These are phyloP conservation scores for Stramonita haemastoma DNA, from an alignment of 2,888 invertebrate species.

Conservation along the genomic window DNA sequence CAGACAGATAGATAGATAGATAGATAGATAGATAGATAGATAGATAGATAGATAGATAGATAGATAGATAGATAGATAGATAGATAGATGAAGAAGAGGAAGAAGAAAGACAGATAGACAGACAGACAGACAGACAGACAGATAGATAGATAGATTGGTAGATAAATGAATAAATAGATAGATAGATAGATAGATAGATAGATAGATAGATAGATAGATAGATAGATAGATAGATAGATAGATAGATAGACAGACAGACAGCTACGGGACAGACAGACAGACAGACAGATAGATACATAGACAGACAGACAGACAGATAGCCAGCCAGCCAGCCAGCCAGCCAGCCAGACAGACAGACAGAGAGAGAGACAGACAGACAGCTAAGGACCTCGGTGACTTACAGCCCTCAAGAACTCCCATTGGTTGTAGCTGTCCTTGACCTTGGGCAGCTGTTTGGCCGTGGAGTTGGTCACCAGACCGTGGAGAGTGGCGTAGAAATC, in stretches of 20 bases:
- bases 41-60: background rate
- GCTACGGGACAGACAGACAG: too few species aligned
- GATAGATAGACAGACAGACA: too few species aligned
- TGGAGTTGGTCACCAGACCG: background rate
- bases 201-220: too few species aligned
- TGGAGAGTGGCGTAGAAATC: conserved; percentile 25
- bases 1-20: background rate
- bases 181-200: too few species aligned
- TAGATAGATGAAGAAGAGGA: background rate
- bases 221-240: too few species aligned
- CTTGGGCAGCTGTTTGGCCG: background rate
- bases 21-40: background rate
- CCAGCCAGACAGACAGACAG: background rate
- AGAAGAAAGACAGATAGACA: too few species aligned
- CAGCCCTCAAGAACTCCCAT: conserved; percentile 2
- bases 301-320: background rate
- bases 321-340: background rate
- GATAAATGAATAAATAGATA: too few species aligned
- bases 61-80: background rate
- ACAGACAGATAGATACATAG: background rate
- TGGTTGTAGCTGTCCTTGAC: conserved; percentile 31
- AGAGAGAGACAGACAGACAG: background rate
- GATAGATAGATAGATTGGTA: too few species aligned
- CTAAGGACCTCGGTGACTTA: background rate
- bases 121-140: too few species aligned